These are phyloP conservation scores for Tapera naevia DNA, from an alignment of 2,797 vertebrate species.

Conservation along the genomic window DNA sequence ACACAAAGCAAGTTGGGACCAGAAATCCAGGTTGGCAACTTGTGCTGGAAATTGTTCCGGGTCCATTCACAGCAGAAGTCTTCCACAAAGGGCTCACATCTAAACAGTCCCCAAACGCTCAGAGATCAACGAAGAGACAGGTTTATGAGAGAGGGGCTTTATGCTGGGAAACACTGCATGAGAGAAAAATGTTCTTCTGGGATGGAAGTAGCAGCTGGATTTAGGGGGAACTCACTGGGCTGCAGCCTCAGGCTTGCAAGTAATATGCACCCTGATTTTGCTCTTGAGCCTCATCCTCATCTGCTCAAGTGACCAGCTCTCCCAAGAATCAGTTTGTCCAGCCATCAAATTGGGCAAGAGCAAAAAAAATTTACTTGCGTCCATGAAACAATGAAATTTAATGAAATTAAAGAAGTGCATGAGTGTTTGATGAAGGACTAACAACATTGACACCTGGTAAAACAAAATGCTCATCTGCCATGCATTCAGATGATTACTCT, in stretches of 20 bases:
- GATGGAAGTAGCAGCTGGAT: background rate
- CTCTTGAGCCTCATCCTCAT: background rate
- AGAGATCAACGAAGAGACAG: background rate
- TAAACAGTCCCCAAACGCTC: fast-evolving
- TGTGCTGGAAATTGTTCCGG: background rate
- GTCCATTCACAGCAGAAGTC: background rate
- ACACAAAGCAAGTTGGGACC: constrained; percentile 3
- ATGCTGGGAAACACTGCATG: background rate
- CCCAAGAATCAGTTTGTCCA: background rate
- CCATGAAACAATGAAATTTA: background rate
- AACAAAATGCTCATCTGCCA: background rate
- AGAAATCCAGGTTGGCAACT: background rate
- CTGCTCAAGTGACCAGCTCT: fast-evolving
- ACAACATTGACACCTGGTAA: background rate
- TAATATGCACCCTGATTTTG: background rate
- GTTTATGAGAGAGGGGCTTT: background rate
- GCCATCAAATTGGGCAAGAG: background rate
- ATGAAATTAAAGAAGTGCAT: background rate
- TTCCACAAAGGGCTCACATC: background rate
- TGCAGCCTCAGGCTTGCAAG: background rate
- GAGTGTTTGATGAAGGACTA: background rate
- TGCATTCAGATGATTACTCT: background rate
- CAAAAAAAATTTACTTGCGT: background rate
- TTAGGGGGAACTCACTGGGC: background rate
- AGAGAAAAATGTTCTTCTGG: background rate